Conservation (phyloP, 2,797 vertebrate species). For the Notolabrus celidotus region DNA sequence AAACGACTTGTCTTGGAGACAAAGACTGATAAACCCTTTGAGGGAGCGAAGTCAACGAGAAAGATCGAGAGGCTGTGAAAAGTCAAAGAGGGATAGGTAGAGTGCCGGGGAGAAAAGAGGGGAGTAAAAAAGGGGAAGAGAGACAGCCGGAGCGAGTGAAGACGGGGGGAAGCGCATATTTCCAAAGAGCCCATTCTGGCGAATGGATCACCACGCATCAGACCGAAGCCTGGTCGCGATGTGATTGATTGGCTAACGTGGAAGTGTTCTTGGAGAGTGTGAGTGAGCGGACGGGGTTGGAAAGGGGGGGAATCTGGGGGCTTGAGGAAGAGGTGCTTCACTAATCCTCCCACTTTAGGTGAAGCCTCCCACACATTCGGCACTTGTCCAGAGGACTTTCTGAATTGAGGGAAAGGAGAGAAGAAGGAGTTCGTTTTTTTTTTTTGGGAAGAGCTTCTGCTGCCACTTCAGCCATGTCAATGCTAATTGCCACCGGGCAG, state of each 20-base stretch:
- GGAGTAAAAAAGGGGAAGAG: neutral
- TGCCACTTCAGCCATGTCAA: conserved; percentile 70
- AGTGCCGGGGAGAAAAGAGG: conserved; percentile 25
- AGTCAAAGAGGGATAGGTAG: conserved; percentile 59
- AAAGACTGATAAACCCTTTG: conserved; percentile 47
- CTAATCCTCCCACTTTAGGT: conserved; percentile 51
- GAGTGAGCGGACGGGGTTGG: conserved; percentile 40
- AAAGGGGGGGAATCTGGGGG: conserved; percentile 3
- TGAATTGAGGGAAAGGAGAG: conserved; percentile 24
- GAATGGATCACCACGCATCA: conserved; percentile 60
- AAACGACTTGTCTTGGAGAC: conserved; percentile 55
- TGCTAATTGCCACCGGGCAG: conserved; percentile 83
- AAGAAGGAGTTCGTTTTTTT: conserved; percentile 22
- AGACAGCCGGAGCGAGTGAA: conserved; percentile 32
- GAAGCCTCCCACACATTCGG: conserved; percentile 50
- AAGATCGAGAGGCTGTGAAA: conserved; percentile 64
- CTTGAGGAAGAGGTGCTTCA: conserved; percentile 25
- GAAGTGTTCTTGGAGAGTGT: conserved; percentile 50
- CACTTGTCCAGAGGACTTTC: conserved; percentile 65
- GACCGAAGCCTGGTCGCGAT: conserved; percentile 43
- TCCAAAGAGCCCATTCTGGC: conserved; percentile 52
- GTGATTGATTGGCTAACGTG: conserved; percentile 74
- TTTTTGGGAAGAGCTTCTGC: conserved; percentile 25
- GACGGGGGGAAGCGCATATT: conserved; percentile 52
- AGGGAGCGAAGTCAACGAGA: conserved; percentile 54